Evolutionary conservation across 2,113 vertebrate genomes (phyloP).

Genomic region (Ciconia boyciana): DNA sequence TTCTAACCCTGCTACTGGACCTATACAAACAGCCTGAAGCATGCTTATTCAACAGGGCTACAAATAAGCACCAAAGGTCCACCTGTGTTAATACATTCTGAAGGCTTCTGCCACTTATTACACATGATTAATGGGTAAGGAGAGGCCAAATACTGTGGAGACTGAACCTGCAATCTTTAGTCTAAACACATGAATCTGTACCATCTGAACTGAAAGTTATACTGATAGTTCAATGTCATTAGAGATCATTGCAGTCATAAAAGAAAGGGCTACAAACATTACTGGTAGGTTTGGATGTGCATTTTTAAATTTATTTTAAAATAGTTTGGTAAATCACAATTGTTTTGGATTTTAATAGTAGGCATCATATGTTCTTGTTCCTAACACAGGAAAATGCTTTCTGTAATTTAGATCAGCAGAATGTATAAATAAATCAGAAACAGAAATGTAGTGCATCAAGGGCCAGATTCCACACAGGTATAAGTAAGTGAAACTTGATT

Average conservation of each 20-base stretch:
- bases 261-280: neutral
- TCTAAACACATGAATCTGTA: neutral
- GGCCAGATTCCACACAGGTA: neutral
- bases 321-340: neutral
- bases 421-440: neutral
- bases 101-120: neutral
- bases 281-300: neutral
- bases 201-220: neutral
- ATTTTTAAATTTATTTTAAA: neutral
- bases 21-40: conserved; percentile 22
- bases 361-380: neutral
- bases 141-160: neutral
- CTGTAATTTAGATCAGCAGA: neutral
- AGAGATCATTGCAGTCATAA: neutral
- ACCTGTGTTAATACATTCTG: neutral
- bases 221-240: neutral
- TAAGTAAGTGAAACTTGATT: neutral
- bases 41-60: neutral
- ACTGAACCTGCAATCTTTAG: neutral
- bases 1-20: conserved; percentile 32
- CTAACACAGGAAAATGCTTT: neutral
- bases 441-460: neutral
- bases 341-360: neutral
- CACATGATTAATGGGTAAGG: neutral
- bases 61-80: neutral